These are phyloP conservation scores for Aphis craccivora DNA, from an alignment of 1,140 invertebrate species.

Conservation along the genomic window DNA sequence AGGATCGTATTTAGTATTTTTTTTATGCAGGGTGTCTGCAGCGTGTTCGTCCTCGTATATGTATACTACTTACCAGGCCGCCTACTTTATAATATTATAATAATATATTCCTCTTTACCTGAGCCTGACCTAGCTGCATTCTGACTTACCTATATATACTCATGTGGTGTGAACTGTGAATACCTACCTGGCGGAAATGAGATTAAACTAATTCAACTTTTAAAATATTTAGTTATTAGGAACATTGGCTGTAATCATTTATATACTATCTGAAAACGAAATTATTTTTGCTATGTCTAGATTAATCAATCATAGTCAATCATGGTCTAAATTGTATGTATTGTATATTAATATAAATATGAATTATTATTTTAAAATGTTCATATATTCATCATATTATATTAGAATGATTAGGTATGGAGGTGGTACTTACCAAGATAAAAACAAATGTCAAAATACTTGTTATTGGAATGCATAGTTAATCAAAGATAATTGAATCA, in stretches of 20 bases:
- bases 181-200: background rate
- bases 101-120: background rate
- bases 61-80: background rate
- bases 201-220: background rate
- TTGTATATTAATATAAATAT: background rate
- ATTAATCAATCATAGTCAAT: background rate
- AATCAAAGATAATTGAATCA: background rate
- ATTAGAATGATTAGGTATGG: background rate
- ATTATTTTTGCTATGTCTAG: background rate
- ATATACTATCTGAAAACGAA: background rate
- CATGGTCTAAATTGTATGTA: background rate
- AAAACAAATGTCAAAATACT: background rate
- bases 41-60: background rate
- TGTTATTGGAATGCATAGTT: background rate
- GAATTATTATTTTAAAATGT: background rate
- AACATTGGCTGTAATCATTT: background rate
- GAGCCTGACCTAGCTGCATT: background rate
- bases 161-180: background rate
- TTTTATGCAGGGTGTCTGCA: background rate
- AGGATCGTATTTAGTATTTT: background rate
- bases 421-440: background rate
- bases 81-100: background rate
- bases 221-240: too few relatives aligned
- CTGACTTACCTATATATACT: background rate
- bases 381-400: background rate